Base-by-base conservation (phyloP, 2,888 invertebrate species). In the Amphipyra tragopoginis region DNA sequence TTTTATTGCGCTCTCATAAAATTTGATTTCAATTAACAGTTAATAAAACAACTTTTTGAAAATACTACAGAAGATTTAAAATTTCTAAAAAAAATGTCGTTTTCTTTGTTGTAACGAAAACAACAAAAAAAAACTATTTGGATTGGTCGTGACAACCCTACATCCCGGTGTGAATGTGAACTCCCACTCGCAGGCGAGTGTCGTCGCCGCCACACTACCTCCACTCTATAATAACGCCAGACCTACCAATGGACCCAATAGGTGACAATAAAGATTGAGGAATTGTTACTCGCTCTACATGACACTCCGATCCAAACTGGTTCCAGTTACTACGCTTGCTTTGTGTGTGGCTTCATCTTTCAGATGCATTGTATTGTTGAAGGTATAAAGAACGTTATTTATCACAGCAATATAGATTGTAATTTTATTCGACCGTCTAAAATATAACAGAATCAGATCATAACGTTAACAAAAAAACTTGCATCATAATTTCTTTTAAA, bases 201-300 rank as follows among this genome's bases (percentile, higher is more conserved):
- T 66, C 68, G 59, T 50, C 62, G 67, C 54, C 64, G 65, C 69
- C 66, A 58, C 45, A 52, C 64, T 51, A 44, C 56, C 62, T 53
- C 57, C 54, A 21, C 64, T 67, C 58, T 70, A 53, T 74, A 79
- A 70, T 78, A 80, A 67, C 62, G 48, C 64, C 65, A 73, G 75
- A 75, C 76, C 67, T 55, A 65, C 72, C 77, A 64, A 77, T 65
- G 67, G 66, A 55, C 53, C 62, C 72, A 66, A 69, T 78, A 77
- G 34, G 63, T 80, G 72, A 78, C 72, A 80, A 76, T 77, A 77
- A 77, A 76, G 48, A 73, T 77, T 65, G 73, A 66, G 47, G 65
- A 62, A 73, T 64, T 79, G 60, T 77, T 67, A 56, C 66, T 42
- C 48, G 49, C 54, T 56, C 60, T 52, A 73, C 52, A 63, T 58